phyloP scores from a whole-genome alignment of 2,113 vertebrate species.

The Nesogale talazaci region DNA sequence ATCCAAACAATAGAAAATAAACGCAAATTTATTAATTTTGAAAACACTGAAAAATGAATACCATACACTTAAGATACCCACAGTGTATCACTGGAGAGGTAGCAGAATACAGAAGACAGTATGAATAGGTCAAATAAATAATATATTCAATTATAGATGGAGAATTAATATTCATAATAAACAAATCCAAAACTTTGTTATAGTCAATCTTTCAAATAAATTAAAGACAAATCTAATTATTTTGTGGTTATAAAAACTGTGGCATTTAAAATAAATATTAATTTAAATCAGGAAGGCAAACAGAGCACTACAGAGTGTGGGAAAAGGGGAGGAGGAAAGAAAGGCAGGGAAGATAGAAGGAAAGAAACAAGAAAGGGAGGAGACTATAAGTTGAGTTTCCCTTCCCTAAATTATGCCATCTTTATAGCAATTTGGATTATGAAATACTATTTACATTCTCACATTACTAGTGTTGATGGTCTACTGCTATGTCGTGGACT shows the following conservation, averaged over 20 bases:
- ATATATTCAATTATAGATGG: background rate
- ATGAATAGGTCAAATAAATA: background rate
- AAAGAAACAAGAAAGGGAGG: fast-evolving
- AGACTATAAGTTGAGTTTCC: background rate
- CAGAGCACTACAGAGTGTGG: background rate
- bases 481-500: too few relatives aligned
- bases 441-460: background rate
- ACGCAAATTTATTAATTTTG: background rate
- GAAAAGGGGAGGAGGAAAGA: too few relatives aligned
- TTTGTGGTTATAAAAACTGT: background rate
- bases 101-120: background rate
- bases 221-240: background rate
- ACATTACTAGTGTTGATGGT: too few relatives aligned
- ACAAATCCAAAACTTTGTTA: background rate
- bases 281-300: background rate
- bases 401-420: background rate
- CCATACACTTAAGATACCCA: background rate
- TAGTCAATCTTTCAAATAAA: background rate
- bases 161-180: background rate
- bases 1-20: background rate
- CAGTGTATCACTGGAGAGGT: background rate
- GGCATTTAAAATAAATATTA: background rate
- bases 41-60: background rate
- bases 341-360: background rate
- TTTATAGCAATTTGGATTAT: background rate